Evolutionary conservation across 30 jellyfish, hydroid and myxozoan species (phyloP).

Genomic region (Hydractinia echinata): DNA sequence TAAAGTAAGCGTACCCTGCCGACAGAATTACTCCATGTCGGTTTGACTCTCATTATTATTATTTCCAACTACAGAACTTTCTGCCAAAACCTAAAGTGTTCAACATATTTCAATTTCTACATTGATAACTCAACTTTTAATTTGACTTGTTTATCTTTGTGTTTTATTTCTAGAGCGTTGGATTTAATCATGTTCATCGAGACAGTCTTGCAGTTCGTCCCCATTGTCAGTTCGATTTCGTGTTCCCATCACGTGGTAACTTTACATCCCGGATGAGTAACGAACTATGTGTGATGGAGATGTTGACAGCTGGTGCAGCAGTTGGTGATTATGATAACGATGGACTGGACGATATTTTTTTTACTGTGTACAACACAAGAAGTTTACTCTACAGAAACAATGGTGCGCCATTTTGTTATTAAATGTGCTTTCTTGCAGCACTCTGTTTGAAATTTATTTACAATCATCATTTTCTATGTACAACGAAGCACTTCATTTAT

Average conservation of each 20-base stretch:
- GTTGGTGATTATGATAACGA: slow-evolving; percentile 95
- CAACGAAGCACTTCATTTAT: too few species aligned
- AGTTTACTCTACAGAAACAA: slow-evolving; percentile 72
- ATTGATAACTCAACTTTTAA: not conserved
- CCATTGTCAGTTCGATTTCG: slow-evolving; percentile 69
- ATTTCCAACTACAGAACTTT: too few species aligned
- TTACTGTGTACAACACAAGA: slow-evolving; percentile 53
- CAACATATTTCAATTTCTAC: too few species aligned
- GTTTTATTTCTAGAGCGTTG: slow-evolving; percentile 57
- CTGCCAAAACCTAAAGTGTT: too few species aligned
- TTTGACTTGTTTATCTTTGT: not conserved
- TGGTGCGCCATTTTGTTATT: slow-evolving; percentile 42
- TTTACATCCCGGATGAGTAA: slow-evolving; percentile 56
- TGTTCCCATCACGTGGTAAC: slow-evolving; percentile 60
- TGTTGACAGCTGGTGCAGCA: slow-evolving; percentile 92
- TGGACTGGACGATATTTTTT: slow-evolving; percentile 78
- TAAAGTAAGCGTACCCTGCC: too few species aligned
- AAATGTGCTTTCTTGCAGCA: not conserved
- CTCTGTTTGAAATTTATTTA: too few species aligned
- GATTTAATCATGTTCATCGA: slow-evolving; percentile 71
- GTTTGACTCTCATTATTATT: too few species aligned
- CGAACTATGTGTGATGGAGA: slow-evolving; percentile 69
- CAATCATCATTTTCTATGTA: too few species aligned
- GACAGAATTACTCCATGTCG: too few species aligned
- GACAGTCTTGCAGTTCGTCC: slow-evolving; percentile 76